Evolutionary conservation across 2,888 invertebrate genomes (phyloP), one percentile per base, ranked within the genome.

Genomic region (Celastrina argiolus): DNA sequence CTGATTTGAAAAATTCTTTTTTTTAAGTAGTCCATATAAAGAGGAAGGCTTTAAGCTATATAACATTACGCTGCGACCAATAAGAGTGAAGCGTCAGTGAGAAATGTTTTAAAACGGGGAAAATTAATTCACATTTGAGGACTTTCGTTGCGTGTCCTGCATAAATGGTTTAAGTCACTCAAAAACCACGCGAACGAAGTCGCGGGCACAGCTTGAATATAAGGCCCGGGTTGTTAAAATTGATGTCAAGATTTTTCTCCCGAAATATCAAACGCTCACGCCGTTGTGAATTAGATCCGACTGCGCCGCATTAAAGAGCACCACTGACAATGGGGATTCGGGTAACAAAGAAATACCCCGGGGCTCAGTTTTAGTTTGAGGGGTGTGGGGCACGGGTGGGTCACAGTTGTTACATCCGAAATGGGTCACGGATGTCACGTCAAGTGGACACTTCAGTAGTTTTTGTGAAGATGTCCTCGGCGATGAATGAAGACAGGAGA

Each of bases 281-380:
- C 59, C 31, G 59, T 34, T 51, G 51, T 31, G 10, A 28, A 31
- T 28, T n/a, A 58, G 58, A 58, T 58, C 10, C 5, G 31, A 14
- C 26, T 28, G 22, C 16, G 75, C 73, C 74, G 75, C 74, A 74
- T 77, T 74, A 78, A 74, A 77, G 74, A 72, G 73, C 59, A 31
- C 73, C 72, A 78, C 75, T 74, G 77, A 75, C 76, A 78, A 78
- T 76, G 74, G 74, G 80, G 78, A 77, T 80, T 81, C 79, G 74
- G 72, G 73, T 74, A 74, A 80, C 79, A 82, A 83, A 82, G 80
- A 80, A 79, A 79, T 70, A 72, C 74, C 79, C 79, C 58, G 59
- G 61, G 70, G 80, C 79, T 73, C 78, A 81, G 81, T 81, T 81
- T 76, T 73, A 75, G 70, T 71, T 70, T 39, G 56, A 34, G 59